These are phyloP conservation scores for Tenthredo scrophulariae DNA, from an alignment of 2,888 invertebrate genomes.

Conservation along the genomic window DNA sequence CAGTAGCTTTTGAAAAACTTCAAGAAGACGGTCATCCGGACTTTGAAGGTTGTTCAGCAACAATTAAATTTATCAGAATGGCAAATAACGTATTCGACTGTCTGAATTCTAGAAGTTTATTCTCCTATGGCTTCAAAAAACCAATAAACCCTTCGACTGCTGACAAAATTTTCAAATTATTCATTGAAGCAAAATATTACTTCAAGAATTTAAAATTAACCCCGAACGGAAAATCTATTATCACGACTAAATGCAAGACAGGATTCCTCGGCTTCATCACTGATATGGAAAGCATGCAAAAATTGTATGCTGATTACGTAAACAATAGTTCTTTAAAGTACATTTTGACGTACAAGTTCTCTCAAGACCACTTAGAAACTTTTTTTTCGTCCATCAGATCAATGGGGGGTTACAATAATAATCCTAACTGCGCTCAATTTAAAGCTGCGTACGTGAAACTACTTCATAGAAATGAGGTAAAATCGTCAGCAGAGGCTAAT, in stretches of 20 bases:
- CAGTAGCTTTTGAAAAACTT: not conserved
- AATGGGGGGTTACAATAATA: constrained; percentile 52
- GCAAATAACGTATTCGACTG: not conserved
- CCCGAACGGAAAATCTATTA: not conserved
- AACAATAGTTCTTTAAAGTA: not conserved
- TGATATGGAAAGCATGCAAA: not conserved
- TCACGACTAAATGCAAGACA: not conserved
- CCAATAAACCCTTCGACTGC: not conserved
- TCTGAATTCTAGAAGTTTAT: not conserved
- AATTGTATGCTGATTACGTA: not conserved
- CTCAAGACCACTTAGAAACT: constrained; percentile 50
- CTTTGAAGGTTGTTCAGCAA: not conserved
- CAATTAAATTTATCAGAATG: not conserved
- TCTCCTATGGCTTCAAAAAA: not conserved
- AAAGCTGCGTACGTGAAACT: constrained; percentile 50
- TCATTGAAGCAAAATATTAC: not conserved
- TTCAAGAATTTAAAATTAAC: not conserved
- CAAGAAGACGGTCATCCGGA: not conserved
- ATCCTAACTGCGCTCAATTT: constrained; percentile 54
- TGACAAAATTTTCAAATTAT: not conserved
- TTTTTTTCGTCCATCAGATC: constrained; percentile 55
- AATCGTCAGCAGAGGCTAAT: constrained; percentile 28
- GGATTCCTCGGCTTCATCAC: not conserved
- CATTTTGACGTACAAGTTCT: not conserved
- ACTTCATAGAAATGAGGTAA: constrained; percentile 28